These are phyloP conservation scores for Nothocercus julius DNA, from an alignment of 2,113 vertebrate genomes.

Conservation along the genomic window DNA sequence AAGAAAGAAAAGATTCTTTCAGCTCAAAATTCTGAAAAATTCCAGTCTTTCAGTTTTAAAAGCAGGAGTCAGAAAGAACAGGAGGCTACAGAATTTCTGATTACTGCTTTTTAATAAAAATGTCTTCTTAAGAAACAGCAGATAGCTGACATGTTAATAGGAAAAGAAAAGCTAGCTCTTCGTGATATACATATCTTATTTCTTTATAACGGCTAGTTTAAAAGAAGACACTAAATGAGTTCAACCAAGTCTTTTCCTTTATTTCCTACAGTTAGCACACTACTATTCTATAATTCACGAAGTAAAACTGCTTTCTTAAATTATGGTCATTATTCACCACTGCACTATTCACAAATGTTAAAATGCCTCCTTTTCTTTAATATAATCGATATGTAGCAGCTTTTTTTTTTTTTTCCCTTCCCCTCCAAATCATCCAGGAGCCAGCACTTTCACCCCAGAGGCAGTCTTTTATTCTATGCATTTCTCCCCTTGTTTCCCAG, in stretches of 20 bases:
- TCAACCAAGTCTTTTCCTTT: background rate
- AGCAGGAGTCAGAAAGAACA: background rate
- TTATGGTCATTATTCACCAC: background rate
- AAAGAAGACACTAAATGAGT: background rate
- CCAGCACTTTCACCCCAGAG: background rate
- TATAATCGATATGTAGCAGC: background rate
- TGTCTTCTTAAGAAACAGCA: background rate
- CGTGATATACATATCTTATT: background rate
- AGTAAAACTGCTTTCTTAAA: background rate
- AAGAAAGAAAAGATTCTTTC: constrained; percentile 2
- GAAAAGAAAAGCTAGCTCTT: background rate
- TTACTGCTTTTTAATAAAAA: background rate
- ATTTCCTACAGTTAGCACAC: background rate
- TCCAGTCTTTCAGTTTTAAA: background rate
- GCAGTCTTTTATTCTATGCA: background rate
- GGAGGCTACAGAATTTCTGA: background rate
- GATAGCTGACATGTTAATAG: background rate
- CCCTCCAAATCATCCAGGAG: background rate
- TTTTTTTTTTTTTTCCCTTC: background rate
- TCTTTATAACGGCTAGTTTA: background rate
- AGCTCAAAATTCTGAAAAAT: background rate
- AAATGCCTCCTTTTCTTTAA: background rate
- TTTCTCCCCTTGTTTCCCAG: background rate
- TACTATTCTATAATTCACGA: background rate
- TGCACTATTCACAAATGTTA: background rate